phyloP scores from a whole-genome alignment of 37 sponge, comb jelly and placozoan genomes.

The Axinella damicornis region DNA sequence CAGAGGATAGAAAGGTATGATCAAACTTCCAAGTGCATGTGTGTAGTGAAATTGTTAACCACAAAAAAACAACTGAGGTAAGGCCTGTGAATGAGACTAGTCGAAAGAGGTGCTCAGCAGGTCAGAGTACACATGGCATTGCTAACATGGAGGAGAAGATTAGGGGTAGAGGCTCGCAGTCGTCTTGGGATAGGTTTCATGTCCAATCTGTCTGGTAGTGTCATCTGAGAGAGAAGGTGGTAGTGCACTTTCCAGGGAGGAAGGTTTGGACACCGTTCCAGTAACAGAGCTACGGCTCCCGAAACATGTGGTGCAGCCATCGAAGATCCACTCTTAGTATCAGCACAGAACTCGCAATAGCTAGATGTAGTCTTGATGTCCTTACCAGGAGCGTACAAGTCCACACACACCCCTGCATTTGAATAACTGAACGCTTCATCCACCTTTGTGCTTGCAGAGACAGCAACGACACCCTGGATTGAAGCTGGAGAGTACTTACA shows the following conservation, averaged over 20 bases:
- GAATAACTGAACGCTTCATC: constrained; percentile 20
- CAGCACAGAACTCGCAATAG: constrained; percentile 12
- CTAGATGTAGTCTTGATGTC: constrained; percentile 24
- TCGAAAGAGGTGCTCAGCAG: constrained; percentile 1
- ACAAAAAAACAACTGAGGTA: no score
- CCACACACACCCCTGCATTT: constrained; percentile 70
- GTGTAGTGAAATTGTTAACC: no score
- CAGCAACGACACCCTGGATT: constrained; percentile 44
- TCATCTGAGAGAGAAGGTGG: constrained; percentile 37
- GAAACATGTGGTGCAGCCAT: constrained; percentile 76
- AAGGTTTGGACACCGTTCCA: constrained; percentile 67
- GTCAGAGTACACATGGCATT: constrained; percentile 22
- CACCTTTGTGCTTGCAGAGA: constrained; percentile 25
- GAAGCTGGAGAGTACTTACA: constrained; percentile 57
- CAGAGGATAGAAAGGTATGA: no score
- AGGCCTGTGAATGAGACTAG: no score
- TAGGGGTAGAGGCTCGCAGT: constrained; percentile 35
- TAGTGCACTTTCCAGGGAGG: constrained; percentile 35
- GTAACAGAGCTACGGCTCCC: constrained; percentile 69
- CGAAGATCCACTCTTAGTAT: constrained; percentile 47
- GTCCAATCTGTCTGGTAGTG: constrained; percentile 7
- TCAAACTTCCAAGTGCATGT: no score
- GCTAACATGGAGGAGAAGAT: constrained; percentile 35
- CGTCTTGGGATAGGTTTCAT: constrained; percentile 21
- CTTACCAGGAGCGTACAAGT: constrained; percentile 73